Conservation (phyloP, 1,140 invertebrate species). For the Drosophila repletoides region DNA sequence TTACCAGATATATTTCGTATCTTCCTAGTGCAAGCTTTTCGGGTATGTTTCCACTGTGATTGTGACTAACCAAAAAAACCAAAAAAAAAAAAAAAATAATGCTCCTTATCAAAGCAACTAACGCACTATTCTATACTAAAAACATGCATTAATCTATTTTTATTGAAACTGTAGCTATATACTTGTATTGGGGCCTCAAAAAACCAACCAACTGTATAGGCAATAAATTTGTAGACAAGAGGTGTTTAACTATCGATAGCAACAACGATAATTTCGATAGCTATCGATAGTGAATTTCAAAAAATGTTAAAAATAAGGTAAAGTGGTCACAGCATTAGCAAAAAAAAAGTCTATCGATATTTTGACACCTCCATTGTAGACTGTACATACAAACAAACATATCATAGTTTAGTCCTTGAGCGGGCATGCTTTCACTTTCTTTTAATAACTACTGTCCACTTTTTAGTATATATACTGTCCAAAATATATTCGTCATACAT, state of each 20-base stretch:
- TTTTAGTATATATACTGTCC: slow-evolving; percentile 7
- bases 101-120: background rate
- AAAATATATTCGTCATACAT: background rate
- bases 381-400: slow-evolving; percentile 23
- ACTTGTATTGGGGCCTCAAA: background rate
- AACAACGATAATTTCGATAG: no score
- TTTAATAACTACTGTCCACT: background rate
- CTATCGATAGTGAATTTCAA: no score
- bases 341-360: no score
- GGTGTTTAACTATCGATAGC: no score
- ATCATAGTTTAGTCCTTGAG: slow-evolving; percentile 11
- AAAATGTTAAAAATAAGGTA: no score
- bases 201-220: no score
- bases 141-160: no score
- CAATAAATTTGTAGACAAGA: no score
- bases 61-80: slow-evolving; percentile 41
- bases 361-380: no score
- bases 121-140: background rate
- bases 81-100: no score
- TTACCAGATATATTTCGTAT: slow-evolving; percentile 80
- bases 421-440: slow-evolving; percentile 45
- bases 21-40: slow-evolving; percentile 72
- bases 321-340: no score
- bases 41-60: slow-evolving; percentile 70
- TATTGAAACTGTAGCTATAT: no score